Percentiles rank a stretch among this genome's conserved stretches.
phyloP scores from a whole-genome alignment of 2,113 vertebrate species.

The Kryptolebias marmoratus region DNA sequence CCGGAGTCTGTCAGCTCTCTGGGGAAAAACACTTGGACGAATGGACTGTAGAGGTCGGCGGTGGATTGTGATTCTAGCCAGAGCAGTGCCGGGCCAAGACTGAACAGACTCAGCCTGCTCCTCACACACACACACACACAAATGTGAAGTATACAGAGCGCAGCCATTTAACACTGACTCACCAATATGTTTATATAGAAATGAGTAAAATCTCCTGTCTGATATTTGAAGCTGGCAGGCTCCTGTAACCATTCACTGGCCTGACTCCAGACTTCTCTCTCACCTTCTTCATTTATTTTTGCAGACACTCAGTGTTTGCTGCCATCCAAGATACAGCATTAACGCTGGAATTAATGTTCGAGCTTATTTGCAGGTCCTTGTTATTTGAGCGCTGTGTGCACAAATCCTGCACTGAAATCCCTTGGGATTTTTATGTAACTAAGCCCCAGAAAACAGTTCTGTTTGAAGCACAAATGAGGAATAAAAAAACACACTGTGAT shows the following conservation, averaged over 20 bases:
- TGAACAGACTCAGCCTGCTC: conserved; percentile 45
- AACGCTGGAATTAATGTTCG: too few species aligned
- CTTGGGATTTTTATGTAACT: too few species aligned
- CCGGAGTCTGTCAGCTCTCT: conserved; percentile 60
- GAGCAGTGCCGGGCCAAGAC: conserved; percentile 40
- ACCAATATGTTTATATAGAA: conserved; percentile 62
- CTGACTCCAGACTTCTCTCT: conserved; percentile 27
- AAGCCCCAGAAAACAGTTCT: too few species aligned
- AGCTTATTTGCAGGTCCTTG: too few species aligned
- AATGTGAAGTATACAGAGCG: conserved; percentile 1
- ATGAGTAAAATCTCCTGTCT: conserved; percentile 49
- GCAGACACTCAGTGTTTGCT: too few species aligned
- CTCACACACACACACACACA: conserved; percentile 13
- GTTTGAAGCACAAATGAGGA: too few species aligned
- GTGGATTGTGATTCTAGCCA: conserved; percentile 44
- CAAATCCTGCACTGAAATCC: too few species aligned
- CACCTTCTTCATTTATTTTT: conserved; percentile 29
- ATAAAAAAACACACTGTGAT: too few species aligned
- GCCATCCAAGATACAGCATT: too few species aligned
- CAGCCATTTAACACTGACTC: conserved; percentile 19
- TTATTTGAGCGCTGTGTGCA: too few species aligned
- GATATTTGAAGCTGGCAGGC: conserved; percentile 27
- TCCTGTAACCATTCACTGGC: conserved; percentile 48
- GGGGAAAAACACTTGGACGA: conserved; percentile 54
- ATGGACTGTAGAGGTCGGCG: conserved; percentile 40